phyloP scores from a whole-genome alignment of 2,113 vertebrate genomes.

The Thermophis baileyi region DNA sequence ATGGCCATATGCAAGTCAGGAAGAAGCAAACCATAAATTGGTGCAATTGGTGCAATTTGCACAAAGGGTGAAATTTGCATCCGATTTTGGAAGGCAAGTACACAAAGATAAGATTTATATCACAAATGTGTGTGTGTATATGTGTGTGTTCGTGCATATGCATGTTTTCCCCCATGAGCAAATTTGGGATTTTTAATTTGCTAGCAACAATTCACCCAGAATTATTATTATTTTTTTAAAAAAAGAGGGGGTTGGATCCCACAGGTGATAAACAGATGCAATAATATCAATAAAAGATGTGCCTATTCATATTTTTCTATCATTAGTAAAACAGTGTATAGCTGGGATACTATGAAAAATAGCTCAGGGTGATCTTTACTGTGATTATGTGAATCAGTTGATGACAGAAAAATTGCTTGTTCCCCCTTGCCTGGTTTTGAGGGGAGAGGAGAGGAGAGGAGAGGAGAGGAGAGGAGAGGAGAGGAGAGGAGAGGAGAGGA shows the following conservation, averaged over 20 bases:
- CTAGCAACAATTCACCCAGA: background rate
- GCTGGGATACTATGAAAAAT: constrained; percentile 24
- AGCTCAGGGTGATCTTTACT: background rate
- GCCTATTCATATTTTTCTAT: background rate
- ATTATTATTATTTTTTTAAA: background rate
- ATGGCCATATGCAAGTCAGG: background rate
- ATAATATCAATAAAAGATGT: background rate
- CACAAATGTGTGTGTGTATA: background rate
- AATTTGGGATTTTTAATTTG: background rate
- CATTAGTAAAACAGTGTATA: background rate
- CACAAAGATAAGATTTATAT: background rate
- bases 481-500: too few species aligned
- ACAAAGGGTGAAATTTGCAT: background rate
- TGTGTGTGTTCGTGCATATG: background rate
- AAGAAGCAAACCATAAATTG: background rate
- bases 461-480: too few species aligned
- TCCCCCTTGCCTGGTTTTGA: background rate
- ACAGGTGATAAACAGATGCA: constrained; percentile 7
- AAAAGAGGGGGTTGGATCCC: background rate
- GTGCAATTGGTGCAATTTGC: too few species aligned
- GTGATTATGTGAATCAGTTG: background rate
- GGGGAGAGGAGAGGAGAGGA: too few species aligned
- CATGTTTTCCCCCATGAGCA: background rate
- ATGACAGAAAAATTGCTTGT: background rate
- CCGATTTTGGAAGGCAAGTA: background rate